Conservation (phyloP, 30 jellyfish, hydroid and myxozoan genomes). For the Chironex yamaguchii region DNA sequence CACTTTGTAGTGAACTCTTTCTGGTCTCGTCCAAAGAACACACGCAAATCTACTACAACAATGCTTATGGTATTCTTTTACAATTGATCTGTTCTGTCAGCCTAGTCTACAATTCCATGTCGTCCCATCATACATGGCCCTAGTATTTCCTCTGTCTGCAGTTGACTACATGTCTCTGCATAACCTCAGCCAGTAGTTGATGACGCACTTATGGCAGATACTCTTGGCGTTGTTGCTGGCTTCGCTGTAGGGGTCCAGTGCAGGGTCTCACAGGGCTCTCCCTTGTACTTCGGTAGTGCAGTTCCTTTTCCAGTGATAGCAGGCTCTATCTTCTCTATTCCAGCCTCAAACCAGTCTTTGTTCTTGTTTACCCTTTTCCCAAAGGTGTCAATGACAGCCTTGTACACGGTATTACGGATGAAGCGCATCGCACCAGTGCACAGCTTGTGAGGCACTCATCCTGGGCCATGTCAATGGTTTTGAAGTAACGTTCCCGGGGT, state of each 20-base stretch:
- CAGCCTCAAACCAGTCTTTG: neutral
- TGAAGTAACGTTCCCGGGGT: neutral
- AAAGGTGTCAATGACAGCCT: neutral
- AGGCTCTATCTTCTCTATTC: neutral
- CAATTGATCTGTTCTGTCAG: no score
- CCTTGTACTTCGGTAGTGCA: neutral
- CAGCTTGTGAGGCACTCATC: no score
- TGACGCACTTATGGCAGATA: constrained; percentile 10
- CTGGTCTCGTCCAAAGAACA: no score
- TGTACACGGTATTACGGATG: no score
- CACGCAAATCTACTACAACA: no score
- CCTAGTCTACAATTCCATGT: no score
- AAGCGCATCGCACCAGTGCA: no score
- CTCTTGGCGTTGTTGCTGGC: no score
- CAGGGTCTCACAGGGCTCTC: neutral
- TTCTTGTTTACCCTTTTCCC: neutral
- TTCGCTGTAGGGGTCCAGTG: constrained; percentile 4
- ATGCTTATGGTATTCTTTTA: no score
- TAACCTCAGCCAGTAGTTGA: constrained; percentile 13
- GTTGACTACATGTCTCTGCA: neutral
- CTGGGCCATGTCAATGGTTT: no score
- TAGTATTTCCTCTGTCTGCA: constrained; percentile 1
- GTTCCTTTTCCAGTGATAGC: neutral
- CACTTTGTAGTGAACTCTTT: no score
- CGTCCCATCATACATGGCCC: constrained; percentile 18